phyloP scores from a whole-genome alignment of 1,140 invertebrate genomes.

The Drosophila sechellia region DNA sequence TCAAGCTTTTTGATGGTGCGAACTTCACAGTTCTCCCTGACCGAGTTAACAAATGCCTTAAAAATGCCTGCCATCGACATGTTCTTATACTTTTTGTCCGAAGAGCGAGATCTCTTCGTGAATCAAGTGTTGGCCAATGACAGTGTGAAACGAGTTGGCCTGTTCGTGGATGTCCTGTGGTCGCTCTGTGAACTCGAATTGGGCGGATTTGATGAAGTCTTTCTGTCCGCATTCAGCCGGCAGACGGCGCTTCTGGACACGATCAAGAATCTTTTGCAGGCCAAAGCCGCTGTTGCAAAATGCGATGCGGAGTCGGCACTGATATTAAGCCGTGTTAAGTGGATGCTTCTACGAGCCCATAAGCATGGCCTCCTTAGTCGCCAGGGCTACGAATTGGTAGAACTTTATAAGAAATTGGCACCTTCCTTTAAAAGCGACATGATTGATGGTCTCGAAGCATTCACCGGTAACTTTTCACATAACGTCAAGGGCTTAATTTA shows the following conservation, averaged over 20 bases:
- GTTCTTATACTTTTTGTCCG: slow-evolving; percentile 69
- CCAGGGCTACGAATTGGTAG: slow-evolving; percentile 39
- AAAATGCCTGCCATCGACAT: slow-evolving; percentile 61
- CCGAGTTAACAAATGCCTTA: slow-evolving; percentile 39
- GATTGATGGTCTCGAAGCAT: slow-evolving; percentile 26
- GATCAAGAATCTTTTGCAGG: slow-evolving; percentile 29
- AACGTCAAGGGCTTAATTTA: slow-evolving; percentile 61
- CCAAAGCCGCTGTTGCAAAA: slow-evolving; percentile 1
- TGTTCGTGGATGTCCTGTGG: slow-evolving; percentile 83
- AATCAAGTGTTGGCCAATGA: slow-evolving; percentile 58
- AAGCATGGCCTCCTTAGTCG: slow-evolving; percentile 39
- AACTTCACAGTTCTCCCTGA: slow-evolving; percentile 22
- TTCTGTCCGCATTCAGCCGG: slow-evolving; percentile 44
- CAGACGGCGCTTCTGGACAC: slow-evolving; percentile 40
- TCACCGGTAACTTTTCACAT: neutral
- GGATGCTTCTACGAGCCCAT: slow-evolving; percentile 51
- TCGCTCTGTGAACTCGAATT: slow-evolving; percentile 85
- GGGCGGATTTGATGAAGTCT: slow-evolving; percentile 74
- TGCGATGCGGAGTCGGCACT: slow-evolving; percentile 40
- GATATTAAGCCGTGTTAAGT: slow-evolving; percentile 48
- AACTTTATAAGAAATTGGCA: slow-evolving; percentile 44
- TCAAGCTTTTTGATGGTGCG: neutral
- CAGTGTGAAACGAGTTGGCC: slow-evolving; percentile 54
- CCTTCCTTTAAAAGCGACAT: slow-evolving; percentile 18
- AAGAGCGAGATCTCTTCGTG: slow-evolving; percentile 68